Evolutionary conservation across 2,888 invertebrate species (phyloP).

Genomic region (Pollenia amentaria): DNA sequence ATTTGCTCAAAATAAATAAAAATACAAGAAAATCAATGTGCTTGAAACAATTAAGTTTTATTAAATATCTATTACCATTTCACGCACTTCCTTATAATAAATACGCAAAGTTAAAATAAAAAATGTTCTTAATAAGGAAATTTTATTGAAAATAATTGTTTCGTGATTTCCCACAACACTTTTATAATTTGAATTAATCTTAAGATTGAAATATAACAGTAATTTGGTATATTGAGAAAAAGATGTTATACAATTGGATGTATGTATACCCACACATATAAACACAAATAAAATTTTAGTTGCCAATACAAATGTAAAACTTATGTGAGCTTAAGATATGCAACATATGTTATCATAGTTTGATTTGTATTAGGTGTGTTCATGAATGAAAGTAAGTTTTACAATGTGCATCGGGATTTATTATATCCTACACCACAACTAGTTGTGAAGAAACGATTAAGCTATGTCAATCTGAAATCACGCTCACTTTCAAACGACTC

Average conservation of each 20-base stretch:
- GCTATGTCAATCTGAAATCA: no score
- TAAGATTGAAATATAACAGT: conserved; percentile 22
- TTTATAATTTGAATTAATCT: conserved; percentile 43
- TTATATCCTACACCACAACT: no score
- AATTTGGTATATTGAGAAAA: conserved; percentile 7
- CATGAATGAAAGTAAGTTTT: neutral
- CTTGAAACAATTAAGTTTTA: neutral
- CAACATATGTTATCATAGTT: neutral
- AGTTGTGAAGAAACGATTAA: no score
- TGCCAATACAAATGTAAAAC: neutral
- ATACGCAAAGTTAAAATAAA: neutral
- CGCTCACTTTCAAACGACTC: no score
- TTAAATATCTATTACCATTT: conserved; percentile 17
- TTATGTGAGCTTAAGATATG: neutral
- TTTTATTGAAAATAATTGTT: conserved; percentile 40
- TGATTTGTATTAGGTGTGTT: neutral
- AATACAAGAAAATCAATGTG: neutral
- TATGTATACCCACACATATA: neutral
- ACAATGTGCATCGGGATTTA: no score
- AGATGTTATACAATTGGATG: neutral
- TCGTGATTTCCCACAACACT: conserved; percentile 37
- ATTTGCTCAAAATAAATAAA: neutral
- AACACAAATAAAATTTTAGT: neutral
- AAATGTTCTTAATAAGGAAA: conserved; percentile 6
- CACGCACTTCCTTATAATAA: neutral